A percentile compares a stretch with the other conserved stretches of the same genome.
phyloP scores from a whole-genome alignment of 2,113 vertebrate species.

The Thryonomys swinderianus region DNA sequence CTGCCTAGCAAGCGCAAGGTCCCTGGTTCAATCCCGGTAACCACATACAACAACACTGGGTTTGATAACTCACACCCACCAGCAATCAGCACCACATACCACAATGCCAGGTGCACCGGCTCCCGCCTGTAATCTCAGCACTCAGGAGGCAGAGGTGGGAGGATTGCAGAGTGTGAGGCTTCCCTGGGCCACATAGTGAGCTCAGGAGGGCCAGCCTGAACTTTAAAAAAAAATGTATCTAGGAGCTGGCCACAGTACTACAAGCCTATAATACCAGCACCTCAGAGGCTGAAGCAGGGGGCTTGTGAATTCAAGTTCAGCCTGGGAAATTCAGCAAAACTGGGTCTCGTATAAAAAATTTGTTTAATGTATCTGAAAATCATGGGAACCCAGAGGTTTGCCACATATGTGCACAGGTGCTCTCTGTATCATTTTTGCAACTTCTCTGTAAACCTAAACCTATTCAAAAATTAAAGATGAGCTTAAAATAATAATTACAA shows the following conservation, averaged over 20 bases:
- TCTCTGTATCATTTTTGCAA: background rate
- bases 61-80: too few relatives aligned
- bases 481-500: slow-evolving; percentile 5
- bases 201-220: too few relatives aligned
- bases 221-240: too few relatives aligned
- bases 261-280: background rate
- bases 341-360: background rate
- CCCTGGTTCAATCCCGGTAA: too few relatives aligned
- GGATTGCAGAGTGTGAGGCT: too few relatives aligned
- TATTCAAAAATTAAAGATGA: background rate
- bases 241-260: background rate
- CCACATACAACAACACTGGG: too few relatives aligned
- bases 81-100: too few relatives aligned
- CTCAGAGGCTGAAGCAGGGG: background rate
- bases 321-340: background rate
- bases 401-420: background rate
- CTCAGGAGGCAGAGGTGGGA: too few relatives aligned
- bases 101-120: too few relatives aligned
- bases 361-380: background rate
- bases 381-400: background rate
- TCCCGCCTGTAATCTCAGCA: too few relatives aligned
- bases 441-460: background rate
- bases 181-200: too few relatives aligned
- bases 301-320: background rate
- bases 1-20: too few relatives aligned